phyloP scores from a whole-genome alignment of 2,888 invertebrate genomes.

The Auanema sp. region DNA sequence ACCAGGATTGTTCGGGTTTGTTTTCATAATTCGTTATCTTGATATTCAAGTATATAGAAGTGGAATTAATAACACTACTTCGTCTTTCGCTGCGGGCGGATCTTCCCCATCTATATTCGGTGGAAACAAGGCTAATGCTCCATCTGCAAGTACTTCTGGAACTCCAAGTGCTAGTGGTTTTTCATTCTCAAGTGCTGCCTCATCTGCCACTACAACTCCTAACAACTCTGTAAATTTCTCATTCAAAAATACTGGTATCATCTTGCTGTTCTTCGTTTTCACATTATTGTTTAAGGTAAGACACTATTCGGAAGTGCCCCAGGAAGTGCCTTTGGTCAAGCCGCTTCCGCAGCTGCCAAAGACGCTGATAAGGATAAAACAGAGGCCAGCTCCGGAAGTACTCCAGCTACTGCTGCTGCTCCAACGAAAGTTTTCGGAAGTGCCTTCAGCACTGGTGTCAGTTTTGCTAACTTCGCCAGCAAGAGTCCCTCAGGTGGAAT shows the following conservation, averaged over 20 bases:
- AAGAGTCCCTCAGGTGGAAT: no score
- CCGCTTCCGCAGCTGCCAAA: slow-evolving; percentile 1
- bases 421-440: no score
- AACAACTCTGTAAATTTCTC: slow-evolving; percentile 23
- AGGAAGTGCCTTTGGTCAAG: background rate
- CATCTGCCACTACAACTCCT: slow-evolving; percentile 16
- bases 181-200: slow-evolving; percentile 13
- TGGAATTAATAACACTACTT: background rate
- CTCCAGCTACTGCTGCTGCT: no score
- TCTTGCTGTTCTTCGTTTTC: background rate
- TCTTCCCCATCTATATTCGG: slow-evolving; percentile 5
- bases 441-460: no score
- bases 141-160: slow-evolving; percentile 15
- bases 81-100: slow-evolving; percentile 16
- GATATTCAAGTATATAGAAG: no score
- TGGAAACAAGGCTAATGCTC: slow-evolving; percentile 3
- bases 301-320: no score
- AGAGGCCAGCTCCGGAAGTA: no score
- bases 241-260: slow-evolving; percentile 16
- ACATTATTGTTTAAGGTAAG: no score
- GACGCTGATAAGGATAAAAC: slow-evolving; percentile 7
- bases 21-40: background rate
- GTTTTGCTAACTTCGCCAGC: no score
- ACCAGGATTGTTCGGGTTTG: slow-evolving; percentile 14
- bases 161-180: slow-evolving; percentile 10